Conservation (phyloP, 2,797 vertebrate genomes). For the Antrozous pallidus region DNA sequence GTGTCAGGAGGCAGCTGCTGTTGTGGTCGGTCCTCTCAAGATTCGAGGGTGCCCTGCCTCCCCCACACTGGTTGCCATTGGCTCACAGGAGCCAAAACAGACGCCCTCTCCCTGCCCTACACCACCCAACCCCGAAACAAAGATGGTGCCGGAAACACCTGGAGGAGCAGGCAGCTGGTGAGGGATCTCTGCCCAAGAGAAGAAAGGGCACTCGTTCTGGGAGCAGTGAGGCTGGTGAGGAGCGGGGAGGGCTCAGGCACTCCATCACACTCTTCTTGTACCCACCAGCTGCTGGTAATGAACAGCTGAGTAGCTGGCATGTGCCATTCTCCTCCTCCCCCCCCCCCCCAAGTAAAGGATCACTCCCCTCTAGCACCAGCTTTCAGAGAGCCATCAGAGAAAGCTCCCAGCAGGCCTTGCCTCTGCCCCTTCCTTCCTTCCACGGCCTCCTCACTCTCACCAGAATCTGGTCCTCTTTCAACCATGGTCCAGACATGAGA, state of each 20-base stretch:
- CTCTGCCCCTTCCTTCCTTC: background rate
- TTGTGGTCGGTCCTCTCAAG: conserved; percentile 66
- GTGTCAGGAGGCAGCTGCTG: conserved; percentile 66
- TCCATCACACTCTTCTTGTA: conserved; percentile 25
- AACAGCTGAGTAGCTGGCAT: conserved; percentile 48
- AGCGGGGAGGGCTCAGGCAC: background rate
- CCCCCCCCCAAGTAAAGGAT: background rate
- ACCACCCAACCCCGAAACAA: conserved; percentile 39
- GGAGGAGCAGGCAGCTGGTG: conserved; percentile 60
- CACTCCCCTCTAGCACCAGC: background rate
- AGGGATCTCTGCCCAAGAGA: background rate
- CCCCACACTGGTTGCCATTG: conserved; percentile 58
- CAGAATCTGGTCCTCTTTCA: background rate
- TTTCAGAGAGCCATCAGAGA: background rate
- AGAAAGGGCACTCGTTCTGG: conserved; percentile 34
- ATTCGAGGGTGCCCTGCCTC: conserved; percentile 55
- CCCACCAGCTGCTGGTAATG: conserved; percentile 65
- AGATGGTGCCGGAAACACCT: conserved; percentile 81
- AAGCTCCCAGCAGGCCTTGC: background rate
- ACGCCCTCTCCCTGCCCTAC: background rate
- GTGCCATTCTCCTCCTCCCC: too few relatives aligned
- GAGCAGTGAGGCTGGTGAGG: background rate
- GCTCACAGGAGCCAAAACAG: conserved; percentile 53
- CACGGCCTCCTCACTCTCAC: background rate
- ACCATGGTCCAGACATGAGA: background rate